Evolutionary conservation across 2,888 invertebrate species (phyloP), one percentile per base, ranked within the genome.

Genomic region (Euzetes globulus): DNA sequence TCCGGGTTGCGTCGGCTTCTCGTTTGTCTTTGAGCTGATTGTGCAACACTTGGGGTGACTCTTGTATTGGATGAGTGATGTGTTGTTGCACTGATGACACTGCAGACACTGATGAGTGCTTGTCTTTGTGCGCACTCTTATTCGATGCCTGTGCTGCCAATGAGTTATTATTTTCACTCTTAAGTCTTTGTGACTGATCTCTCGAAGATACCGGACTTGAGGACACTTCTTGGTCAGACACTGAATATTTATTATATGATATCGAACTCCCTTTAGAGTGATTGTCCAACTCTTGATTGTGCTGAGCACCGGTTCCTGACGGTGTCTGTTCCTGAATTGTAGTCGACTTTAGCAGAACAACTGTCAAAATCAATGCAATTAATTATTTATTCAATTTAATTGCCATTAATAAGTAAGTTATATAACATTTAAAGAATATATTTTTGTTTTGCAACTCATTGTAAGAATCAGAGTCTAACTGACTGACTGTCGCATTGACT

Each of bases 51-150:
- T 68, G 68, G 7, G 37, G 68, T 68, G 68, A 68, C 41, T 68
- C 41, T 68, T 68, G 68, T 45, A n/a, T 33, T 19, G 68, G 68
- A 68, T 68, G 68, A 68, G 41, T 68, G 68, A 45, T 68, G 68
- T 68, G 68, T 25, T 68, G 37, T 41, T 37, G 37, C 45, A 45
- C 68, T 68, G 41, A 45, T 68, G 68, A 68, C 68, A 68, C 68
- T 45, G 45, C 68, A 68, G 68, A 37, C 68, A 68, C 68, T 68
- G 63, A 63, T 63, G 63, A 63, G n/a, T 37, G 45, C 17, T 68
- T 68, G n/a, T 68, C 68, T 68, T 68, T 68, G 68, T 68, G 68
- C 68, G 68, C 68, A 68, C 68, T 68, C 45, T 17, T 68, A 63
- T 19, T 37, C 68, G 37, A 45, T 68, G 45, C 41, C 45, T 68